These are phyloP conservation scores for Siderastrea radians DNA, from an alignment of 92 coral and sea anemone genomes.

Conservation along the genomic window DNA sequence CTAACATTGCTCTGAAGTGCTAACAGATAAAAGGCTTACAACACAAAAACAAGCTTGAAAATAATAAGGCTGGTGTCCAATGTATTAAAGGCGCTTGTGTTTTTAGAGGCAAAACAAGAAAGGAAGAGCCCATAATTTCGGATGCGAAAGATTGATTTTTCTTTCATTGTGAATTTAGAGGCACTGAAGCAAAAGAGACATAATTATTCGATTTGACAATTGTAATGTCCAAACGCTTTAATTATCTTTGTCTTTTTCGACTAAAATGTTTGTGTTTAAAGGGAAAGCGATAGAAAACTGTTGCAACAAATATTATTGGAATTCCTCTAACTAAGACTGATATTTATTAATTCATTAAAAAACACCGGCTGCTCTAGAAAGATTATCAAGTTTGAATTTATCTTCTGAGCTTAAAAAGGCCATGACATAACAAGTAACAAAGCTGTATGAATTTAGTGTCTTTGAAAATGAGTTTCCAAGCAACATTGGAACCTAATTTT, in stretches of 20 bases:
- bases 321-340: background rate
- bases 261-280: background rate
- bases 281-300: background rate
- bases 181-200: background rate
- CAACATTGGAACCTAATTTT: background rate
- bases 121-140: background rate
- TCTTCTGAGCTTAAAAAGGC: background rate
- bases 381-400: background rate
- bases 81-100: background rate
- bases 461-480: too few species aligned
- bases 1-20: slow-evolving; percentile 18
- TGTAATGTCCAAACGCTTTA: too few species aligned
- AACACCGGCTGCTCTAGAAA: background rate
- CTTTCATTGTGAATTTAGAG: background rate
- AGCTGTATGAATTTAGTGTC: too few species aligned
- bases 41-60: slow-evolving; percentile 17
- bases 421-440: too few species aligned
- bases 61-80: slow-evolving; percentile 10
- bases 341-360: background rate
- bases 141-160: background rate
- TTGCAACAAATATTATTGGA: background rate
- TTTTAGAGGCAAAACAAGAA: background rate
- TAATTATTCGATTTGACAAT: background rate
- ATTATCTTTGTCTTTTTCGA: background rate
- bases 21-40: slow-evolving; percentile 20